Evolutionary conservation across 2,113 vertebrate species (phyloP).

Genomic region (Dendrocopos noguchii): DNA sequence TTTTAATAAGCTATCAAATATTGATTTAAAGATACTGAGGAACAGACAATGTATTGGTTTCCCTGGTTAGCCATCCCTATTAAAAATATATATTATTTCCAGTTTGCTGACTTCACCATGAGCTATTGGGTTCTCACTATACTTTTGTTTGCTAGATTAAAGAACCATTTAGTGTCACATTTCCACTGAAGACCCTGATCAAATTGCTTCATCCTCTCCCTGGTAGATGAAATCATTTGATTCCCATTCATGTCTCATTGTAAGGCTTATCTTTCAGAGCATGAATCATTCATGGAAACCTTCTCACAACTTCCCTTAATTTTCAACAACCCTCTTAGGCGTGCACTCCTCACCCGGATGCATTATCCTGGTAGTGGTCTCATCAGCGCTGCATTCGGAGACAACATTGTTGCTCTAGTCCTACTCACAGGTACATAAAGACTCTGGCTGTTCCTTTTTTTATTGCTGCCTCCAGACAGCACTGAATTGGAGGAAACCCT

Average conservation of each 20-base stretch:
- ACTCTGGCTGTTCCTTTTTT: not conserved
- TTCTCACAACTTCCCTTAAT: slow-evolving; percentile 4
- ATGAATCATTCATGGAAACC: slow-evolving; percentile 27
- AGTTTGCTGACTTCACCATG: not conserved
- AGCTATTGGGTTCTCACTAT: not conserved
- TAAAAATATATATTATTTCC: slow-evolving; percentile 55
- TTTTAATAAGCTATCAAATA: slow-evolving; percentile 50
- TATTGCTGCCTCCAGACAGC: not conserved
- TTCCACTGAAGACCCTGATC: not conserved
- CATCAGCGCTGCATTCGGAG: not conserved
- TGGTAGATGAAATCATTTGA: slow-evolving; percentile 11
- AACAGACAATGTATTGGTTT: not conserved
- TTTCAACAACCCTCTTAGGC: not conserved
- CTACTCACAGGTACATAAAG: not conserved
- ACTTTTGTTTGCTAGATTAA: slow-evolving; percentile 53
- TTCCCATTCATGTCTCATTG: slow-evolving; percentile 30
- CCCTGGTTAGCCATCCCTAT: slow-evolving; percentile 40
- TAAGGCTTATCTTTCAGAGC: not conserved
- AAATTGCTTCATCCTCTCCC: slow-evolving; percentile 16
- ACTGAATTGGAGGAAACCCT: not conserved
- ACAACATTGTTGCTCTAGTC: not conserved
- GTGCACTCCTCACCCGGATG: not conserved
- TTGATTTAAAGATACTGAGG: slow-evolving; percentile 20
- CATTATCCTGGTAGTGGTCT: not conserved
- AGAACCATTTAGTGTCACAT: slow-evolving; percentile 13